phyloP scores from a whole-genome alignment of 2,797 vertebrate genomes.

The Danio tinwini region DNA sequence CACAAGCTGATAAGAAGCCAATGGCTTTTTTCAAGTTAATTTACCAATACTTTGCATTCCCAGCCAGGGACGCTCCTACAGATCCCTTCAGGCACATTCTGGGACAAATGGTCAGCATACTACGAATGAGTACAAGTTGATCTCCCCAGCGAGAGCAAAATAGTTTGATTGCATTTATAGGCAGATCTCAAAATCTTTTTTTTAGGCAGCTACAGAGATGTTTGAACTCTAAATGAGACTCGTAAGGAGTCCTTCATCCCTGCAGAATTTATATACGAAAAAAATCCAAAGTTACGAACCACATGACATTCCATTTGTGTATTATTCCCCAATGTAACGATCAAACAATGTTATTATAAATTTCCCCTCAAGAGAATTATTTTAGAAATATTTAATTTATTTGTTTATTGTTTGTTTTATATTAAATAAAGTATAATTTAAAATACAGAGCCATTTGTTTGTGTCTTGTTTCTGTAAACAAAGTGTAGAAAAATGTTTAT shows the following conservation, averaged over 20 bases:
- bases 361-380: conserved; percentile 78
- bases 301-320: conserved; percentile 65
- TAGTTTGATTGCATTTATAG: conserved; percentile 8
- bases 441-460: conserved; percentile 62
- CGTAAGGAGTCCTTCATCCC: neutral
- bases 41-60: conserved; percentile 55
- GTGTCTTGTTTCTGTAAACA: conserved; percentile 14
- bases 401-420: conserved; percentile 84
- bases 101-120: conserved; percentile 29
- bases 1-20: conserved; percentile 61
- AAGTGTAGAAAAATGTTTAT: no score
- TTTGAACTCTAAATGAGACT: conserved; percentile 23
- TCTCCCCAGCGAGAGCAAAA: conserved; percentile 24
- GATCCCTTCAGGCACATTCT: conserved; percentile 46
- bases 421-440: conserved; percentile 88
- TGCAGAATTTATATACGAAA: conserved; percentile 22
- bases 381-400: conserved; percentile 87
- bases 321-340: conserved; percentile 67
- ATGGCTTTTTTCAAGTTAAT: conserved; percentile 58
- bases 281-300: conserved; percentile 34
- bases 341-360: conserved; percentile 69
- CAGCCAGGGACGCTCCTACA: conserved; percentile 43
- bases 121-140: conserved; percentile 5
- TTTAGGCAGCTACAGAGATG: conserved; percentile 51
- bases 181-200: conserved; percentile 16